A percentile compares a stretch with the other conserved stretches of the same genome.
Conservation (phyloP, 2,113 vertebrate genomes). For the Sylvicapra grimmia region DNA sequence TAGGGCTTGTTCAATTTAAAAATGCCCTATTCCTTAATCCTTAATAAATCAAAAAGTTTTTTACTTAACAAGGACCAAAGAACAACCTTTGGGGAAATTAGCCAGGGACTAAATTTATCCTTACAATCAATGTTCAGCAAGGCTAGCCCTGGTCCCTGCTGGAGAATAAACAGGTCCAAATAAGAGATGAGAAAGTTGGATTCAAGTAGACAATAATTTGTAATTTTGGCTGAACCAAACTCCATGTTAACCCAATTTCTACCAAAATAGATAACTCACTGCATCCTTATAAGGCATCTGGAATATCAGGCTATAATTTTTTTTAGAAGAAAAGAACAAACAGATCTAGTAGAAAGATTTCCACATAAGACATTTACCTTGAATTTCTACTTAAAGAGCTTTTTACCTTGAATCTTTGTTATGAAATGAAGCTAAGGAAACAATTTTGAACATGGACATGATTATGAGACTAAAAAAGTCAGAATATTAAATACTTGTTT, state of each 20-base stretch:
- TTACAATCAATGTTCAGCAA: neutral
- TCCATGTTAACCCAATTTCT: conserved; percentile 18
- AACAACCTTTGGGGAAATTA: neutral
- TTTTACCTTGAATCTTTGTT: conserved; percentile 4
- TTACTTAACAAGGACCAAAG: neutral
- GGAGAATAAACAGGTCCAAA: neutral
- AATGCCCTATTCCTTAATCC: conserved; percentile 6
- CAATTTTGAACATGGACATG: neutral
- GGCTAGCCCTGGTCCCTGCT: neutral
- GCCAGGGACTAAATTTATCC: neutral
- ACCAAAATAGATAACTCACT: neutral
- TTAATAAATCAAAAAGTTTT: conserved; percentile 4
- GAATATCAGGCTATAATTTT: neutral
- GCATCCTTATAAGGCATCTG: neutral
- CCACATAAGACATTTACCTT: neutral
- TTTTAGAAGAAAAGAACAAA: neutral
- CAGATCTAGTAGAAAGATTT: neutral
- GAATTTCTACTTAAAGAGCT: neutral
- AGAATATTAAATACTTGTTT: neutral
- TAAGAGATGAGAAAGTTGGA: neutral
- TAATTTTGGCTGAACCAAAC: neutral
- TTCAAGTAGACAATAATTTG: neutral
- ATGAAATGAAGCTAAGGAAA: neutral
- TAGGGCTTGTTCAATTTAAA: neutral
- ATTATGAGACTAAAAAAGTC: neutral